Conservation (phyloP, 2,888 invertebrate species). For the Aleiodes leptofemur region DNA sequence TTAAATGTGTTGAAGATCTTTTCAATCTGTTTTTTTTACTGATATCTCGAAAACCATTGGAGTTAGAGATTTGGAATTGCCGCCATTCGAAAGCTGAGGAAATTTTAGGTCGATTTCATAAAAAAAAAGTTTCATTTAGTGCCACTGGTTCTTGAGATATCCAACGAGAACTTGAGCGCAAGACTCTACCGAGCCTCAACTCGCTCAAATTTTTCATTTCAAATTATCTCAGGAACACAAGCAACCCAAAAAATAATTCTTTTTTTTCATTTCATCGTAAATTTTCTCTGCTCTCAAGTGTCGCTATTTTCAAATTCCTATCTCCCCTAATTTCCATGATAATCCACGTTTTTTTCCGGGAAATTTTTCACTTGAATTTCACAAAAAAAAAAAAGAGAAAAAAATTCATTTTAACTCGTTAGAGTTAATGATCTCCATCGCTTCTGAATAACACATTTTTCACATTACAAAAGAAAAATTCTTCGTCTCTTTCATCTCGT, state of each 20-base stretch:
- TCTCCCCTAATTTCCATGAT: conserved; percentile 49
- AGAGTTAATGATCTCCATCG: conserved; percentile 22
- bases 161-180: background rate
- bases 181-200: background rate
- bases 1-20: background rate
- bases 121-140: background rate
- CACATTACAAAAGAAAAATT: conserved; percentile 2
- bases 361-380: conserved; percentile 3
- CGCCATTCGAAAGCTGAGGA: background rate
- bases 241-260: background rate
- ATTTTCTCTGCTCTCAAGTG: background rate
- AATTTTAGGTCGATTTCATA: background rate
- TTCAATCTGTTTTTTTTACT: conserved; percentile 8
- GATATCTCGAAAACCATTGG: background rate
- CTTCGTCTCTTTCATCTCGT: conserved; percentile 17
- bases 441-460: conserved; percentile 17
- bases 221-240: background rate
- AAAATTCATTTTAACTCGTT: conserved; percentile 12
- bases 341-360: conserved; percentile 27
- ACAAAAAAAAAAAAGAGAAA: too few relatives aligned
- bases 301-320: conserved; percentile 1
- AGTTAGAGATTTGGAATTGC: background rate
- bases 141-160: background rate
- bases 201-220: background rate
- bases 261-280: conserved; percentile 3